Percentiles rank a stretch among this genome's conserved stretches.
phyloP scores from a whole-genome alignment of 2,113 vertebrate genomes.

The Boulengeromyrus knoepffleri region DNA sequence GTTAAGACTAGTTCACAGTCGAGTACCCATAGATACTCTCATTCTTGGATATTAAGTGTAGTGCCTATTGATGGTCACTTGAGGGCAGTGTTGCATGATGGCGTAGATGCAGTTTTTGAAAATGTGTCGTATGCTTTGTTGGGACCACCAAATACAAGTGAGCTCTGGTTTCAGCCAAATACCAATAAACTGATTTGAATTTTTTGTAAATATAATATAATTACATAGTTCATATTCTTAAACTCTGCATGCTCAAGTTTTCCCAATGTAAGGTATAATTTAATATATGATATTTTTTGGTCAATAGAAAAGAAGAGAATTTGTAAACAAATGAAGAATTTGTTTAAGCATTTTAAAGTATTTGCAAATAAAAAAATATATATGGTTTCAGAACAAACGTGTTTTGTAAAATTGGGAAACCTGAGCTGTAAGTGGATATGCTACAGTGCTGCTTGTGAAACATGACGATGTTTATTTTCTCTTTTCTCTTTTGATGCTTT shows the following conservation, averaged over 20 bases:
- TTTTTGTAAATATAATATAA: not conserved
- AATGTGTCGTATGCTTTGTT: not conserved
- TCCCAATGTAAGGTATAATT: not conserved
- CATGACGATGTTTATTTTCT: not conserved
- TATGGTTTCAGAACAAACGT: not conserved
- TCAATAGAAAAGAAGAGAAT: not conserved
- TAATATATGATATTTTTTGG: not conserved
- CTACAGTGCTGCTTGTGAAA: not conserved
- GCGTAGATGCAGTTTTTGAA: not conserved
- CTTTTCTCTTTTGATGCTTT: not conserved
- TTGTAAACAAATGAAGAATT: not conserved
- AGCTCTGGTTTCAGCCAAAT: not conserved
- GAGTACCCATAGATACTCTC: not conserved
- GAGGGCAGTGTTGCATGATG: conserved; percentile 16
- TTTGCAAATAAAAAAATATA: not conserved
- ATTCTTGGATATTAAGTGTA: not conserved
- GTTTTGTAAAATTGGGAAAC: not conserved
- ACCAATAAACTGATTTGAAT: not conserved
- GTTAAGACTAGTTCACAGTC: not conserved
- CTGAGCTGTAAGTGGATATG: not conserved
- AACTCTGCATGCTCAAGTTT: not conserved
- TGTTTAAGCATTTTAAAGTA: not conserved
- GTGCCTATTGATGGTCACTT: conserved; percentile 1
- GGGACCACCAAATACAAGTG: not conserved
- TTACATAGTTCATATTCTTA: not conserved